These are phyloP conservation scores for Pyrgilauda ruficollis DNA, from an alignment of 2,113 vertebrate species.

Conservation along the genomic window DNA sequence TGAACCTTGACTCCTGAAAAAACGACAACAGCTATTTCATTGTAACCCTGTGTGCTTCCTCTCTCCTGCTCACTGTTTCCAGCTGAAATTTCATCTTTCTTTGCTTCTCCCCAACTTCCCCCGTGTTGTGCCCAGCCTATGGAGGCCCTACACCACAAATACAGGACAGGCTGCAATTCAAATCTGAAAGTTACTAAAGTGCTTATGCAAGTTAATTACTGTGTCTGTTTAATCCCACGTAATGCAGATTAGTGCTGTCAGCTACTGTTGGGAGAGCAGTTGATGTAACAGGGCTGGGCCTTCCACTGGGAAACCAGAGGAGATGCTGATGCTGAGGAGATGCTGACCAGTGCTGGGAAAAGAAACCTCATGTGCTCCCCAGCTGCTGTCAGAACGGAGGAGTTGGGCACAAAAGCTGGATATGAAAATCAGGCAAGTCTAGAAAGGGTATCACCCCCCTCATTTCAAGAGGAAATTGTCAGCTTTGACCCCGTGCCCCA, in stretches of 20 bases:
- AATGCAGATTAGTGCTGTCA: conserved; percentile 64
- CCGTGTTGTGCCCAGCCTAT: fast-evolving
- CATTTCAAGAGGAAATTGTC: neutral
- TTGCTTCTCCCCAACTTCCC: neutral
- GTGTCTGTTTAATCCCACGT: conserved; percentile 53
- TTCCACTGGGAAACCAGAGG: neutral
- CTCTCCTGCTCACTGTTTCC: neutral
- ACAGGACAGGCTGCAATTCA: neutral
- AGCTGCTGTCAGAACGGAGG: neutral
- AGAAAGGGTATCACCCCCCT: neutral
- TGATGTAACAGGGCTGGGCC: neutral
- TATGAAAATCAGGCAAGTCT: neutral
- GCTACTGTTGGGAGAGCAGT: neutral
- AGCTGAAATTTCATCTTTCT: neutral
- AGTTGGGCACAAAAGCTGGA: neutral
- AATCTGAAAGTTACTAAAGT: conserved; percentile 49
- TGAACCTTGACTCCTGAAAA: neutral
- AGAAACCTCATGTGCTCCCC: neutral
- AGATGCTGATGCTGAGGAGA: neutral
- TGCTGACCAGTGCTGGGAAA: neutral
- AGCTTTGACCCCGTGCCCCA: neutral
- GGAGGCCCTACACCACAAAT: neutral
- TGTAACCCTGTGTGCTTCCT: neutral
- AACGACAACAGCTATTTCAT: neutral
- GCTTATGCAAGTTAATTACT: conserved; percentile 65